Evolutionary conservation across 2,113 vertebrate genomes (phyloP).

Genomic region (Urocynchramus pylzowi): DNA sequence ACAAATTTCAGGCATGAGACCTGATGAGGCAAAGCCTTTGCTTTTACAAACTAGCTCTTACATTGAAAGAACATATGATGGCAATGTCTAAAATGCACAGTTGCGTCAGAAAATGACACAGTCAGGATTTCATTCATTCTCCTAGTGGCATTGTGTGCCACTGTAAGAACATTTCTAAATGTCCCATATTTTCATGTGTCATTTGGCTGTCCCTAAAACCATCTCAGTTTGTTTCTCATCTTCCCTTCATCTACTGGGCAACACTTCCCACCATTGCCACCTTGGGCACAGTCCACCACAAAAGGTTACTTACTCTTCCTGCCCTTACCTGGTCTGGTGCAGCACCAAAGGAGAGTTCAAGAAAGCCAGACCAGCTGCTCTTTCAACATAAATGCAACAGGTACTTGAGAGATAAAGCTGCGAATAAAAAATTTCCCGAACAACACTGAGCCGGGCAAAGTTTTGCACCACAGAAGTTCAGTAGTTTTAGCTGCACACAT

Average conservation of each 20-base stretch:
- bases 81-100: background rate
- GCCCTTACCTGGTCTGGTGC: background rate
- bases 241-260: background rate
- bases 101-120: background rate
- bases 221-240: background rate
- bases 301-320: background rate
- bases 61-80: background rate
- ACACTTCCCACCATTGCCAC: background rate
- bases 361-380: background rate
- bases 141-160: background rate
- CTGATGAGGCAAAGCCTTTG: background rate
- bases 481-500: background rate
- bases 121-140: background rate
- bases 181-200: background rate
- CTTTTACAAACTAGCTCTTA: background rate
- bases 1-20: background rate
- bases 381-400: background rate
- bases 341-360: background rate
- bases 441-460: background rate
- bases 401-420: background rate
- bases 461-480: background rate
- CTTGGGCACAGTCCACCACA: background rate
- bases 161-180: background rate
- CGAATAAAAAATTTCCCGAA: background rate
- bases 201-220: background rate